phyloP scores from a whole-genome alignment of 2,888 invertebrate species.

The Rapana venosa region DNA sequence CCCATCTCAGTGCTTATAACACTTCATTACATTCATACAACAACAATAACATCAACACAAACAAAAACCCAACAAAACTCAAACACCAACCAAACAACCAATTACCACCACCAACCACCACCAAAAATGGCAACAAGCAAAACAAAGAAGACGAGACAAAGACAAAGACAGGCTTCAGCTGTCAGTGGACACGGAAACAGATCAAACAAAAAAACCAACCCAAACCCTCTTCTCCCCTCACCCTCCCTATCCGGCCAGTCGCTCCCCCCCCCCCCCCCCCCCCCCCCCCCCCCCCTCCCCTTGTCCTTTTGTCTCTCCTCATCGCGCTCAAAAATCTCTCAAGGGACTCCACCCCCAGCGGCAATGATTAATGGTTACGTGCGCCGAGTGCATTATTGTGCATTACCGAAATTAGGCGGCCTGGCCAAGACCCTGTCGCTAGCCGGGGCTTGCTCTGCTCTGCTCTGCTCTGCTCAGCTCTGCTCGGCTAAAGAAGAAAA shows the following conservation, averaged over 20 bases:
- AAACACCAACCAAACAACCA: too few species aligned
- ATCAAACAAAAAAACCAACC: not conserved
- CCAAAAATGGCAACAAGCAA: not conserved
- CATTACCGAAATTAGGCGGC: slow-evolving; percentile 45
- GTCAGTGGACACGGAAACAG: not conserved
- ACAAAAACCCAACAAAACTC: too few species aligned
- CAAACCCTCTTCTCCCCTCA: not conserved
- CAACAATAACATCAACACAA: too few species aligned
- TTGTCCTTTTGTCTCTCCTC: slow-evolving; percentile 36
- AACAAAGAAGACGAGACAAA: not conserved
- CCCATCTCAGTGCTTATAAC: too few species aligned
- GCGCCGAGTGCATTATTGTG: slow-evolving; percentile 47
- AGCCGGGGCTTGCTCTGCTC: not conserved
- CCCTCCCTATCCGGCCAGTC: not conserved
- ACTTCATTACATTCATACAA: too few species aligned
- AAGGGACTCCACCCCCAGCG: slow-evolving; percentile 25
- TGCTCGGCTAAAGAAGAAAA: too few species aligned
- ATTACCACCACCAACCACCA: too few species aligned
- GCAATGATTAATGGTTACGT: slow-evolving; percentile 47
- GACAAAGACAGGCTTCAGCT: not conserved
- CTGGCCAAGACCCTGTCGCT: not conserved
- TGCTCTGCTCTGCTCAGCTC: too few species aligned
- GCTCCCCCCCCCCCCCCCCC: not conserved
- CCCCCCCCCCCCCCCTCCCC: not conserved
- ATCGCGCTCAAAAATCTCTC: slow-evolving; percentile 34